phyloP scores from a whole-genome alignment of 2,113 vertebrate genomes.

The Colaptes auratus region DNA sequence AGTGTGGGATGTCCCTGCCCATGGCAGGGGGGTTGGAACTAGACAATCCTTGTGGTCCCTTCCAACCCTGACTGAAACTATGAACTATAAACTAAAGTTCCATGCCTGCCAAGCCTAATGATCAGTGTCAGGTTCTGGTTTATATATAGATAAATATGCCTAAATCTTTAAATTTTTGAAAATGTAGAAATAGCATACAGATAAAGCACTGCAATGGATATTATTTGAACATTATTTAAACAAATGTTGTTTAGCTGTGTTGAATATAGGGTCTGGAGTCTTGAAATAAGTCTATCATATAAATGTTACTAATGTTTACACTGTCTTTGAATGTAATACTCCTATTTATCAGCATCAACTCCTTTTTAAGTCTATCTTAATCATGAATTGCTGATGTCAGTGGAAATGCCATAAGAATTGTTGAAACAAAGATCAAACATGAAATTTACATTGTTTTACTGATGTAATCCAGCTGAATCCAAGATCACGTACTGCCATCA shows the following conservation, averaged over 20 bases:
- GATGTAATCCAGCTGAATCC: neutral
- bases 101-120: neutral
- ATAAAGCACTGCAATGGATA: neutral
- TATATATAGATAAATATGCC: neutral
- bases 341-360: neutral
- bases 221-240: neutral
- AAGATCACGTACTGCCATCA: neutral
- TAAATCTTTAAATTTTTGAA: neutral
- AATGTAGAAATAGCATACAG: neutral
- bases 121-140: neutral
- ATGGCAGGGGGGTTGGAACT: no score
- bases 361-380: neutral
- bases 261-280: neutral
- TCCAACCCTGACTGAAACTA: no score
- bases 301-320: neutral
- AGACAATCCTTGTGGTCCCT: no score
- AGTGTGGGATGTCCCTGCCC: no score
- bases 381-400: neutral
- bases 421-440: neutral
- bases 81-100: no score
- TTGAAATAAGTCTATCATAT: neutral
- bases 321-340: neutral
- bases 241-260: neutral
- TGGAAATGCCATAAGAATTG: neutral
- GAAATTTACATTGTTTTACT: neutral